A percentile compares a stretch with the other conserved stretches of the same genome.
Conservation (phyloP, 2,113 vertebrate species). For the Oryzias woworae region DNA sequence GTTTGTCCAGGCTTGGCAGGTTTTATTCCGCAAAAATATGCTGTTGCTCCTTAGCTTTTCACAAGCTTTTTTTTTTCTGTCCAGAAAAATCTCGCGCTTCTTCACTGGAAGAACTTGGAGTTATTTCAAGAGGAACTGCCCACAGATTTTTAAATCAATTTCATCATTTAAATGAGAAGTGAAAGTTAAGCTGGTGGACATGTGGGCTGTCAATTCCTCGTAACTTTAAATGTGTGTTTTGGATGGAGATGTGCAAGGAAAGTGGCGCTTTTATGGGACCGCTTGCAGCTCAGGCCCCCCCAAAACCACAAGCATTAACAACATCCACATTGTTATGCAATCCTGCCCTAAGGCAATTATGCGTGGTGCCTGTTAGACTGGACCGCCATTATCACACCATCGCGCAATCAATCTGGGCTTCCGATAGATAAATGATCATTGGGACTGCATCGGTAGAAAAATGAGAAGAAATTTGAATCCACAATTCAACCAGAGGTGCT, state of each 20-base stretch:
- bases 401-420: constrained; percentile 42
- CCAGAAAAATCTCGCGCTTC: constrained; percentile 4
- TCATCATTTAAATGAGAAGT: constrained; percentile 43
- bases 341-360: constrained; percentile 81
- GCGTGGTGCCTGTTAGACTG: constrained; percentile 86
- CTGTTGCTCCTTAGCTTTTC: constrained; percentile 20
- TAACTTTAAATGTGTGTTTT: not conserved
- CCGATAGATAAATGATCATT: constrained; percentile 33
- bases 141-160: constrained; percentile 23
- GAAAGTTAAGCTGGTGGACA: constrained; percentile 34
- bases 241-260: constrained; percentile 14
- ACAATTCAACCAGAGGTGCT: not conserved
- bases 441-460: not conserved
- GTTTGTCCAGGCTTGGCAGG: constrained; percentile 29
- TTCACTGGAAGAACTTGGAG: constrained; percentile 21
- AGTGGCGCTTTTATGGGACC: constrained; percentile 59
- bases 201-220: constrained; percentile 15
- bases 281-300: constrained; percentile 78
- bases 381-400: constrained; percentile 75
- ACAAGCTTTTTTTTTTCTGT: constrained; percentile 24
- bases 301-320: constrained; percentile 84
- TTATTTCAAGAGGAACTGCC: constrained; percentile 46
- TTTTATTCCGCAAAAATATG: constrained; percentile 14
- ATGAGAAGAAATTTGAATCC: constrained; percentile 22
- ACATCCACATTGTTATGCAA: constrained; percentile 83